phyloP scores from a whole-genome alignment of 2,888 invertebrate species.

The Clepsis dumicolana region DNA sequence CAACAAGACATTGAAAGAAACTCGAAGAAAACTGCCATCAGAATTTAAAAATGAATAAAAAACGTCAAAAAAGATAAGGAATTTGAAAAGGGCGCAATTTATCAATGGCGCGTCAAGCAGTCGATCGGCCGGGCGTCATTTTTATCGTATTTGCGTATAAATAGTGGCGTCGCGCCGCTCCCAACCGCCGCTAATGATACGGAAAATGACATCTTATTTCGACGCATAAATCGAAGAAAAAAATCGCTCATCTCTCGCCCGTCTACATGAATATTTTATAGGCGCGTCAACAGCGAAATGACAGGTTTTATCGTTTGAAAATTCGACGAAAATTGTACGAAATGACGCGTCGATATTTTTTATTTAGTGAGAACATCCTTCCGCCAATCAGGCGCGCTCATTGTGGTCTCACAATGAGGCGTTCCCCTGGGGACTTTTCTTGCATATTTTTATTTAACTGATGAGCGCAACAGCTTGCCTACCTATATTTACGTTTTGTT shows the following conservation, averaged over 20 bases:
- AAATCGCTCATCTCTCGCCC: slow-evolving; percentile 84
- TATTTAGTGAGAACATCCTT: slow-evolving; percentile 86
- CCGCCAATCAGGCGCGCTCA: slow-evolving; percentile 85
- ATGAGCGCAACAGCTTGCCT: slow-evolving; percentile 79
- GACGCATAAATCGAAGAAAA: slow-evolving; percentile 85
- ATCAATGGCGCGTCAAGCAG: slow-evolving; percentile 85
- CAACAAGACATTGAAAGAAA: slow-evolving; percentile 57
- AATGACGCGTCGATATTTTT: slow-evolving; percentile 86
- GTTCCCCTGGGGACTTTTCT: slow-evolving; percentile 76
- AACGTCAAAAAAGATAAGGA: slow-evolving; percentile 67
- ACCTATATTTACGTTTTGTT: slow-evolving; percentile 58
- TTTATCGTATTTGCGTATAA: slow-evolving; percentile 86
- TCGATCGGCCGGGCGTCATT: slow-evolving; percentile 83
- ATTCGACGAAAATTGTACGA: slow-evolving; percentile 84
- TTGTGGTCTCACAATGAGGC: slow-evolving; percentile 79
- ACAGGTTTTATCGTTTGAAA: slow-evolving; percentile 87
- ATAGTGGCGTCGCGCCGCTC: slow-evolving; percentile 82
- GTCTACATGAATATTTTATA: slow-evolving; percentile 86
- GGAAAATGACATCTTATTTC: slow-evolving; percentile 87
- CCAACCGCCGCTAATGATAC: slow-evolving; percentile 85
- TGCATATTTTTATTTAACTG: slow-evolving; percentile 82
- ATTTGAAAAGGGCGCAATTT: slow-evolving; percentile 82
- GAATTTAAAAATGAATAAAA: slow-evolving; percentile 61
- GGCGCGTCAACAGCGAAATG: slow-evolving; percentile 86
- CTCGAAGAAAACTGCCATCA: slow-evolving; percentile 57